Percentiles rank a stretch among this genome's conserved stretches.
These are phyloP conservation scores for Himalopsyche tibetana DNA, from an alignment of 2,888 invertebrate species.

Conservation along the genomic window DNA sequence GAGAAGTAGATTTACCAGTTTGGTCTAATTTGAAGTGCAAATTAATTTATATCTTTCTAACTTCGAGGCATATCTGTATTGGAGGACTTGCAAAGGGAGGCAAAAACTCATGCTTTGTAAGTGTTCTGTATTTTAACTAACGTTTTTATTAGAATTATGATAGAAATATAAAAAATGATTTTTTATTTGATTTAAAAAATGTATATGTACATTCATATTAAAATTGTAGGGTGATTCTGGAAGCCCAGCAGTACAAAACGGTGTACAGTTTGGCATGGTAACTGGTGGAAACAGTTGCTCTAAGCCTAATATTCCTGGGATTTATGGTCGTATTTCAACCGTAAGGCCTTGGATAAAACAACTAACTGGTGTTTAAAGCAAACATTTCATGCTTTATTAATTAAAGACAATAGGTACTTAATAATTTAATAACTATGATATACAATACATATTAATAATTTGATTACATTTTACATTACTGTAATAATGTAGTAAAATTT, in stretches of 20 bases:
- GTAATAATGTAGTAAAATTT: no score
- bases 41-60: constrained; percentile 53
- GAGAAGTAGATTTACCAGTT: constrained; percentile 60
- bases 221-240: constrained; percentile 70
- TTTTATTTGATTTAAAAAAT: not conserved
- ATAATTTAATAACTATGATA: no score
- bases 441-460: no score
- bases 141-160: not conserved
- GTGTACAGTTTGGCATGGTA: constrained; percentile 70
- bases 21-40: constrained; percentile 50
- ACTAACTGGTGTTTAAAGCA: constrained; percentile 52
- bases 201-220: not conserved
- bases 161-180: not conserved
- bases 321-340: constrained; percentile 69
- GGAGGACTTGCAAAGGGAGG: constrained; percentile 59
- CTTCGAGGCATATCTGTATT: constrained; percentile 58
- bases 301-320: constrained; percentile 70
- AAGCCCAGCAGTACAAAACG: constrained; percentile 69
- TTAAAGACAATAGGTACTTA: no score
- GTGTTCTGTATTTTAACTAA: not conserved
- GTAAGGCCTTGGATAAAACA: constrained; percentile 61
- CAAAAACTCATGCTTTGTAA: constrained; percentile 60
- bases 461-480: no score
- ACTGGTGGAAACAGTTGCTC: constrained; percentile 71
- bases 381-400: no score